phyloP scores from a whole-genome alignment of 2,113 vertebrate genomes.

The Leuciscus idus region DNA sequence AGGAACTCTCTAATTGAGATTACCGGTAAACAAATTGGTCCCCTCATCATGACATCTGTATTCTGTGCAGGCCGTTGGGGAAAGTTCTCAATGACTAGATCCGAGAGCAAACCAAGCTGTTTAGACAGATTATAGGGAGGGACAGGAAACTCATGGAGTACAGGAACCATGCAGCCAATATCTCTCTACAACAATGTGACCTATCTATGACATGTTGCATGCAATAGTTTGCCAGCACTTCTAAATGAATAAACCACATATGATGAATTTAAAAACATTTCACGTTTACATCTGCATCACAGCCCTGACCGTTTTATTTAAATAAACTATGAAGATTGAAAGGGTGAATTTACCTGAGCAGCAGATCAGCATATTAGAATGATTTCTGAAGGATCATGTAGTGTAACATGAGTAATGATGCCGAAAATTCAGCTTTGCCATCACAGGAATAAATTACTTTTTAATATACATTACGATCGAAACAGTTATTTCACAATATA shows the following conservation, averaged over 20 bases:
- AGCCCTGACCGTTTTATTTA: not conserved
- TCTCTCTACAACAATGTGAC: slow-evolving; percentile 17
- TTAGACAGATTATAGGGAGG: slow-evolving; percentile 18
- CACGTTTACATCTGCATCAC: not conserved
- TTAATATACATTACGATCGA: no score
- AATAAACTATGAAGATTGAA: not conserved
- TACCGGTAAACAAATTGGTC: slow-evolving; percentile 12
- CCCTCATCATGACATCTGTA: not conserved
- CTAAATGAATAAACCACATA: slow-evolving; percentile 28
- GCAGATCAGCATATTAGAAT: not conserved
- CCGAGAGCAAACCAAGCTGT: slow-evolving; percentile 19
- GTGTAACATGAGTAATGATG: not conserved
- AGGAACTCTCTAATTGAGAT: slow-evolving; percentile 45
- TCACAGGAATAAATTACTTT: no score
- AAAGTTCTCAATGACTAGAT: slow-evolving; percentile 4
- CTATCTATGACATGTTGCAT: slow-evolving; percentile 22
- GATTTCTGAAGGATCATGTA: no score
- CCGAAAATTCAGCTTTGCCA: not conserved
- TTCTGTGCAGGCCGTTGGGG: not conserved
- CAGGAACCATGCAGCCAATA: slow-evolving; percentile 23
- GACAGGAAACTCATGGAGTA: slow-evolving; percentile 18
- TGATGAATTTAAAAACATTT: not conserved
- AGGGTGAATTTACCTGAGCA: not conserved
- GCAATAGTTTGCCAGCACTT: not conserved
- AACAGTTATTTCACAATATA: not conserved